Evolutionary conservation across 2,113 vertebrate species (phyloP), one percentile per base, ranked within the genome.

Genomic region (Microcebus lehilahytsara): DNA sequence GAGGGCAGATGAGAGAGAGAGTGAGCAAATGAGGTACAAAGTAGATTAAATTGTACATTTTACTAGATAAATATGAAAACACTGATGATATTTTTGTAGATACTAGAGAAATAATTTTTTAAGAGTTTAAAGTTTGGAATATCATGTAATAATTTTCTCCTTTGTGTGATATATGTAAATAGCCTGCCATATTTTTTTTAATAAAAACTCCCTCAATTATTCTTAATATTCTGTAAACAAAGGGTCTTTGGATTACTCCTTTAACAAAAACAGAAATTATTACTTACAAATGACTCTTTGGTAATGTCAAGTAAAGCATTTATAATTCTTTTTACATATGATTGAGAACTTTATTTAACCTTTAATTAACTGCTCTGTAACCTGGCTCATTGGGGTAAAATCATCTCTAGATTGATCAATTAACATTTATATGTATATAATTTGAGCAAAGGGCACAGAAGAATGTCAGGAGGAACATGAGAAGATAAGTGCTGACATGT

Each of bases 341-440:
- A 66, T 37, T 79, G 74, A 92, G 94, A 95, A 93, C 87, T 90
- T 94, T 92, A 79, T 75, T 84, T 95, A 90, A 87, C 91, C 96
- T 96, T 85, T 85, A 92, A 53, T 92, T 89, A 87, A 56, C 75
- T 77, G 6, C 62, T 88, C 75, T 71, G 4, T 75, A 30, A 58
- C 67, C 75, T 56, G 13, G 14, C 58, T 69, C 64, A n/a, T 5
- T 72, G 58, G 79, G 67, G 62, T 42, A 56, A 66, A 85, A 71
- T 83, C 81, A 37, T 83, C 81, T 67, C 64, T 75, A 84, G 93
- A 90, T 79, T 71, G 87, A 89, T 92, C 96, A 80, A 60, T 93
- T 97, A 89, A 93, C 97, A 94, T 97, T 97, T 96, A 32, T n/a
- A 32, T 49, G 27, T 49, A 19, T 32, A 22, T 34, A 77, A 85